A percentile compares a stretch with the other conserved stretches of the same genome.
Evolutionary conservation across 2,888 invertebrate genomes (phyloP).

Genomic region (Ferdinandea cuprea): DNA sequence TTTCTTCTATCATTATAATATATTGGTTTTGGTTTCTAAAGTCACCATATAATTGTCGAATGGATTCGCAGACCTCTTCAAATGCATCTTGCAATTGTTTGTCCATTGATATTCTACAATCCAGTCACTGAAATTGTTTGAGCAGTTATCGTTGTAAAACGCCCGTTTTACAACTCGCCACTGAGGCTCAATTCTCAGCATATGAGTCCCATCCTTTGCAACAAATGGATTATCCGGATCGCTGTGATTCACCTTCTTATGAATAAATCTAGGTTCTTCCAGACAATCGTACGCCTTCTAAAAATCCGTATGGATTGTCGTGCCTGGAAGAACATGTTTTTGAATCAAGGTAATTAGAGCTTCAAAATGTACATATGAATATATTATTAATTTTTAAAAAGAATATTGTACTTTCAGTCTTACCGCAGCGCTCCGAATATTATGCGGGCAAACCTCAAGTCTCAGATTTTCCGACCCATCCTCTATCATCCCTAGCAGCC

Average conservation of each 20-base stretch:
- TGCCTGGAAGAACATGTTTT: constrained; percentile 2
- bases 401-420: constrained; percentile 12
- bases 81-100: too few species aligned
- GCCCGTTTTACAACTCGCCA: constrained; percentile 1
- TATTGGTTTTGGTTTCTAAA: too few species aligned
- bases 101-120: not conserved
- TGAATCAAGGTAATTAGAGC: not conserved
- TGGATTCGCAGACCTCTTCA: too few species aligned
- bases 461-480: constrained; percentile 1
- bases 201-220: not conserved
- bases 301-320: not conserved
- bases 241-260: constrained; percentile 1
- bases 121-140: not conserved
- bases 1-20: too few species aligned
- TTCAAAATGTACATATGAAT: constrained; percentile 1
- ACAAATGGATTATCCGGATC: constrained; percentile 9
- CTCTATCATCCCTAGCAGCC: not conserved
- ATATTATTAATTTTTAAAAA: too few species aligned
- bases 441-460: not conserved
- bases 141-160: not conserved
- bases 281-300: constrained; percentile 3
- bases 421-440: too few species aligned
- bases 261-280: not conserved
- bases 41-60: too few species aligned
- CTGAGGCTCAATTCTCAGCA: not conserved